Evolutionary conservation across 2,888 invertebrate species (phyloP).

Genomic region (Drosophila anomelani): DNA sequence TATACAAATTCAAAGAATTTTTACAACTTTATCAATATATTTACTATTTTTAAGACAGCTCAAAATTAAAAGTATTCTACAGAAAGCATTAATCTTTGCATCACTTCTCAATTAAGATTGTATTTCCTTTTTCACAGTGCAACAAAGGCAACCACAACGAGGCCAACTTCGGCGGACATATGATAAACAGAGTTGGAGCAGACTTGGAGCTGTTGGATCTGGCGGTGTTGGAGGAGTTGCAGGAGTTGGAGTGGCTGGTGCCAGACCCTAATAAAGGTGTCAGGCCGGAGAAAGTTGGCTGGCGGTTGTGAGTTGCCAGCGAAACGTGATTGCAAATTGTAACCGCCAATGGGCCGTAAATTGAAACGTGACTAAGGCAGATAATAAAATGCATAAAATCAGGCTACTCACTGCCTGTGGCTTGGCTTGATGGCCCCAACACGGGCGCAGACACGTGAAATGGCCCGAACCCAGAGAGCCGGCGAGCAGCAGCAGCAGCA

Average conservation of each 20-base stretch:
- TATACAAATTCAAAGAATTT: neutral
- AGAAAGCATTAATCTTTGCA: neutral
- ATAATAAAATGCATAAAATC: constrained; percentile 83
- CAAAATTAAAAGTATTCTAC: neutral
- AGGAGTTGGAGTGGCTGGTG: constrained; percentile 46
- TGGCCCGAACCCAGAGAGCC: constrained; percentile 14
- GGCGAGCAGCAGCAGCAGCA: too few relatives aligned
- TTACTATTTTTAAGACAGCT: neutral
- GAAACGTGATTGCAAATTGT: constrained; percentile 84
- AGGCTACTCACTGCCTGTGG: constrained; percentile 66
- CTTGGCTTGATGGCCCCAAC: constrained; percentile 55
- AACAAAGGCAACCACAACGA: constrained; percentile 31
- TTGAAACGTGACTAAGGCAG: constrained; percentile 83
- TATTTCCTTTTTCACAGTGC: constrained; percentile 15
- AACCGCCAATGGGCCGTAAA: constrained; percentile 85
- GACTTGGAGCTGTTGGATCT: constrained; percentile 33
- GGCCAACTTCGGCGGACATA: constrained; percentile 59
- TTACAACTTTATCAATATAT: too few relatives aligned
- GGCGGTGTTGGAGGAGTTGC: constrained; percentile 14
- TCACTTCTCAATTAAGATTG: neutral
- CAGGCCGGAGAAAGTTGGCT: constrained; percentile 68
- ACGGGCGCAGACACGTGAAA: constrained; percentile 58
- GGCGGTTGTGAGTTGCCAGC: constrained; percentile 34
- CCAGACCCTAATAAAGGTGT: constrained; percentile 71
- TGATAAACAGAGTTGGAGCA: constrained; percentile 69